phyloP scores from a whole-genome alignment of 2,113 vertebrate genomes.

The Pomatostomus ruficeps region DNA sequence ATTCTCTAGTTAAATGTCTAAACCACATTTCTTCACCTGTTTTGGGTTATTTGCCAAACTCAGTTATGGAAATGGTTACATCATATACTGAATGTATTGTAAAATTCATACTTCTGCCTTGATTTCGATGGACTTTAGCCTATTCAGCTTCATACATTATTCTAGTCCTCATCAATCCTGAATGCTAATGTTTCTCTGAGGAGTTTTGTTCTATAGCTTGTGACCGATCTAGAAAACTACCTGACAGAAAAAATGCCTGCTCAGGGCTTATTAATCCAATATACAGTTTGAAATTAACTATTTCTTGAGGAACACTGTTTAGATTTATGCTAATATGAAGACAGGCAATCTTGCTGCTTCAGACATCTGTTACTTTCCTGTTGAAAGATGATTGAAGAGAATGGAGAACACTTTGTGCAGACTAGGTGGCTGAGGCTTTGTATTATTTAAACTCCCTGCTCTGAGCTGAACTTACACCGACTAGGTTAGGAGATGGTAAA shows the following conservation, averaged over 20 bases:
- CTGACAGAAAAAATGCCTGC: neutral
- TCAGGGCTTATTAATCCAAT: neutral
- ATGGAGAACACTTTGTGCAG: neutral
- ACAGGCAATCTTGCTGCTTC: neutral
- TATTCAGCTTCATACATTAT: neutral
- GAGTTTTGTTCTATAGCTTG: neutral
- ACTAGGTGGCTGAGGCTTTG: neutral
- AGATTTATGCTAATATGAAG: neutral
- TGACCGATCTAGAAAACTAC: neutral
- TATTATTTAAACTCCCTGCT: neutral
- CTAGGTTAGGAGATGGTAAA: neutral
- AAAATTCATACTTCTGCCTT: neutral
- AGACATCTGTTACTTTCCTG: neutral
- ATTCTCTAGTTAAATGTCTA: neutral
- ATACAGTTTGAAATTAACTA: neutral
- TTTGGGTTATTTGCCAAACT: neutral
- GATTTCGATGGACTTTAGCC: neutral
- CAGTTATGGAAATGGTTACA: neutral
- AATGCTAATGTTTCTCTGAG: neutral
- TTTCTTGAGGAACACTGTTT: neutral
- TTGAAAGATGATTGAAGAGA: neutral
- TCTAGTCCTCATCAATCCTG: neutral
- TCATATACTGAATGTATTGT: neutral
- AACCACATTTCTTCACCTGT: neutral
- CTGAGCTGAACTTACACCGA: neutral